phyloP scores from a whole-genome alignment of 2,888 invertebrate species.

The Troides helena region DNA sequence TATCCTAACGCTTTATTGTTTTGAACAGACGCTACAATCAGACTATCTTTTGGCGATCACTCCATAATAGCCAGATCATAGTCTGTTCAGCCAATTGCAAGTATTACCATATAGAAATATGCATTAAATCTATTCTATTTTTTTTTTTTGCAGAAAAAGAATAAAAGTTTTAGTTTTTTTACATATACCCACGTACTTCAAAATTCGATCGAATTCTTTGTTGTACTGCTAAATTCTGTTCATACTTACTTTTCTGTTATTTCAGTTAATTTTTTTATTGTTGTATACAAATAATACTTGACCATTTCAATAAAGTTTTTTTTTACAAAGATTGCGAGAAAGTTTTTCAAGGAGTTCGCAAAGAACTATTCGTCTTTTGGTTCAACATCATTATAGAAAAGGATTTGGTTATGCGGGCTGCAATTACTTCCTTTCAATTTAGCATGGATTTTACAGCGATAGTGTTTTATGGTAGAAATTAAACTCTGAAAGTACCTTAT shows the following conservation, averaged over 20 bases:
- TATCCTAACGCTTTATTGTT: too few species aligned
- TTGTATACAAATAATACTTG: constrained; percentile 14
- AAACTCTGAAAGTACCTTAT: neutral
- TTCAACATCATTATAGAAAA: constrained; percentile 35
- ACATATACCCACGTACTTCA: neutral
- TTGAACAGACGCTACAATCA: too few species aligned
- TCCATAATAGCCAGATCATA: too few species aligned
- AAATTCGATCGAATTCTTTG: neutral
- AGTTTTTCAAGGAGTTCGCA: constrained; percentile 36
- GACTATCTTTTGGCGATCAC: too few species aligned
- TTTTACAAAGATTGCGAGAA: constrained; percentile 12
- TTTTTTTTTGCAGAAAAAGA: too few species aligned
- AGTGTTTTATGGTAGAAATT: neutral
- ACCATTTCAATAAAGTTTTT: constrained; percentile 12
- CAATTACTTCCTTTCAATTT: constrained; percentile 25
- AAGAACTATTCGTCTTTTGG: constrained; percentile 36
- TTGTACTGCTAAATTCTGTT: neutral
- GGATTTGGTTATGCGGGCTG: constrained; percentile 41
- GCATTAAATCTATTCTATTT: too few species aligned
- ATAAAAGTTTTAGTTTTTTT: too few species aligned
- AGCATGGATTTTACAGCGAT: neutral
- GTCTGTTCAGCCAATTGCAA: too few species aligned
- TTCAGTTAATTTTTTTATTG: constrained; percentile 3
- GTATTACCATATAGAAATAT: too few species aligned
- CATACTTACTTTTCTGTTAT: neutral